Evolutionary conservation across 2,113 vertebrate genomes (phyloP), one percentile per base, ranked within the genome.

Genomic region (mouse (Mus musculus)): DNA sequence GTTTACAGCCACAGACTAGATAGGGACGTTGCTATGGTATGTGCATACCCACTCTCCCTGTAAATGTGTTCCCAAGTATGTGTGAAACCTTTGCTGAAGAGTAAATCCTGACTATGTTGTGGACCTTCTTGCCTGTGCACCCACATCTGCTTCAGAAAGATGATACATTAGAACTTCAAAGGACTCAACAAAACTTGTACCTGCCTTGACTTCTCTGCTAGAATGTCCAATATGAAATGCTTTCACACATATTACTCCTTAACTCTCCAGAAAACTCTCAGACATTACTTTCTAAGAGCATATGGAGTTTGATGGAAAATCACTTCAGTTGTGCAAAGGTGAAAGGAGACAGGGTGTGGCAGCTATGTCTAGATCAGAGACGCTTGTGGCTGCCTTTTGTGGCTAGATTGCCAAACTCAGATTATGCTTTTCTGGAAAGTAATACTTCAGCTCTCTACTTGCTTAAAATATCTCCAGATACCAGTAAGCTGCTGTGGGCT

Each of bases 371-470:
- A 33, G 76, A 88, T 73, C 88, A 61, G 92, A 75, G 75, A 84
- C 77, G 73, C 88, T 94, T 87, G 72, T 72, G 97, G 75, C 65
- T 52, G 65, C 52, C 56, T 65, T 86, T 76, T 91, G 12, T 86
- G 13, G 30, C 84, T 94, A 94, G 95, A 90, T 88, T 77, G 61
- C 92, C 94, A 94, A 95, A 88, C 76, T 22, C 93, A 65, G 88
- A 97, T 10, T 94, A 91, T 88, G 6, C 87, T 96, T 91, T 96
- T 94, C 80, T 96, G 93, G 39, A 5, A 90, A 73, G n/a, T 72
- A 65, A 69, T 87, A 93, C 86, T 89, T 91, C 95, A 59, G 61
- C 61, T 92, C 36, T 75, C 39, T 77, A n/a, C 91, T 75, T 87
- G 71, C 95, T 96, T 93, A 88, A 91, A 61, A 33, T 93, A 52